phyloP scores from a whole-genome alignment of 2,113 vertebrate genomes.

The Galeopterus variegatus region DNA sequence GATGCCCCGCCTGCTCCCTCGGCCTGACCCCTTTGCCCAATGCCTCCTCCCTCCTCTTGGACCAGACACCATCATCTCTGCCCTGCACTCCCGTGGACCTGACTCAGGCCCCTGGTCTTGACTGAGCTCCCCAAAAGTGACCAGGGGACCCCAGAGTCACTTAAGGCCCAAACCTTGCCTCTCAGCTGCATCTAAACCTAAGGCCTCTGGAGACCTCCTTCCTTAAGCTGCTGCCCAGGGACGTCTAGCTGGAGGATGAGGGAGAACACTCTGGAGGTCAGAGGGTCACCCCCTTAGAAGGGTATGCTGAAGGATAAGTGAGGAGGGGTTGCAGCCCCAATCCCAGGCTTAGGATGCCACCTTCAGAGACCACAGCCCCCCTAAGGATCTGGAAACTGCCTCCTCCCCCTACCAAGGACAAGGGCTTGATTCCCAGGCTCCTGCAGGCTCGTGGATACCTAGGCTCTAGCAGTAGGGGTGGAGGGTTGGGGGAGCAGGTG shows the following conservation, averaged over 20 bases:
- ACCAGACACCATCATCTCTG: conserved; percentile 74
- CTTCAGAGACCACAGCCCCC: conserved; percentile 64
- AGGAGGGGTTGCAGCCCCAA: background rate
- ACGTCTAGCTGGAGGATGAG: background rate
- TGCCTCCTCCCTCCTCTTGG: conserved; percentile 56
- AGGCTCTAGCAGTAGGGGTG: background rate
- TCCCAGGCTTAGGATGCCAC: background rate
- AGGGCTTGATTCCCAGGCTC: conserved; percentile 35
- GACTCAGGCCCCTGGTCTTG: conserved; percentile 59
- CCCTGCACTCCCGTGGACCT: conserved; percentile 53
- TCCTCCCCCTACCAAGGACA: conserved; percentile 21
- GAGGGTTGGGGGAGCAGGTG: background rate
- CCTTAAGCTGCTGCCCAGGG: conserved; percentile 19
- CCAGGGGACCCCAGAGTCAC: conserved; percentile 13
- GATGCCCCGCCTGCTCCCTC: conserved; percentile 73
- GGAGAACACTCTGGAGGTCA: conserved; percentile 65
- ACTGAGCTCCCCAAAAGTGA: conserved; percentile 37
- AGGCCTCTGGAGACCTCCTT: background rate
- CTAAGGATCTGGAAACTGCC: background rate
- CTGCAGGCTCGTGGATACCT: background rate
- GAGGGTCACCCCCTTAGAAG: conserved; percentile 67
- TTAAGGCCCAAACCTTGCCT: background rate
- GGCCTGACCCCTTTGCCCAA: conserved; percentile 69
- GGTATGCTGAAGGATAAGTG: background rate
- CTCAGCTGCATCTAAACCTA: background rate